These are phyloP conservation scores for Takifugu bimaculatus DNA, from an alignment of 2,113 vertebrate species.

Conservation along the genomic window DNA sequence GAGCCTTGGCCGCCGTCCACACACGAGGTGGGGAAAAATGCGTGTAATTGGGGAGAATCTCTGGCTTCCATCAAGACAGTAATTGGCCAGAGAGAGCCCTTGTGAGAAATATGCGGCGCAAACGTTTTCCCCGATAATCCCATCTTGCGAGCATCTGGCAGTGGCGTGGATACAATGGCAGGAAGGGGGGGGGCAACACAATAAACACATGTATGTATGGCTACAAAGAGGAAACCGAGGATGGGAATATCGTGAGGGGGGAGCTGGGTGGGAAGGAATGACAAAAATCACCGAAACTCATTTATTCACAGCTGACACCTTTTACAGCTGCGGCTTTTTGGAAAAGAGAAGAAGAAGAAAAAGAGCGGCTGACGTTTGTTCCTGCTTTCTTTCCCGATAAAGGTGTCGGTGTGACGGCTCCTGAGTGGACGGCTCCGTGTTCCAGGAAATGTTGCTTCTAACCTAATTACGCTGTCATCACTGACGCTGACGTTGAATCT, in stretches of 20 bases:
- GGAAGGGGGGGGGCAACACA: constrained; percentile 38
- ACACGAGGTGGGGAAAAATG: constrained; percentile 64
- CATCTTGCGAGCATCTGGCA: constrained; percentile 70
- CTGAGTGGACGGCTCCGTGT: no score
- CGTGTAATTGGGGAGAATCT: constrained; percentile 73
- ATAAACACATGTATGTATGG: constrained; percentile 53
- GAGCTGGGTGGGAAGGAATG: constrained; percentile 17
- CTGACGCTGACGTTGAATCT: not conserved
- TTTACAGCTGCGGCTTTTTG: constrained; percentile 5
- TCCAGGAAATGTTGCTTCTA: constrained; percentile 17
- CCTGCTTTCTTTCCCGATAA: constrained; percentile 12
- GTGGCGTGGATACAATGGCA: constrained; percentile 51
- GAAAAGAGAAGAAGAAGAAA: not conserved
- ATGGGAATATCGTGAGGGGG: constrained; percentile 35
- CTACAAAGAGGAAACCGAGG: constrained; percentile 44
- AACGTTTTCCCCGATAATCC: constrained; percentile 72
- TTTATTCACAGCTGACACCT: constrained; percentile 23
- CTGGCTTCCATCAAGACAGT: constrained; percentile 70
- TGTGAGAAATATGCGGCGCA: constrained; percentile 68
- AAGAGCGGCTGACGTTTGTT: not conserved
- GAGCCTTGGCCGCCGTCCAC: constrained; percentile 60
- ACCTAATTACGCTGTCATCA: constrained; percentile 31
- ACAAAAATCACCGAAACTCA: constrained; percentile 23
- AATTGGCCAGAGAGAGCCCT: constrained; percentile 69
- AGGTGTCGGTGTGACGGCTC: not conserved